These are phyloP conservation scores for Meloidogyne hapla DNA, from an alignment of 1,140 invertebrate genomes.

Conservation along the genomic window DNA sequence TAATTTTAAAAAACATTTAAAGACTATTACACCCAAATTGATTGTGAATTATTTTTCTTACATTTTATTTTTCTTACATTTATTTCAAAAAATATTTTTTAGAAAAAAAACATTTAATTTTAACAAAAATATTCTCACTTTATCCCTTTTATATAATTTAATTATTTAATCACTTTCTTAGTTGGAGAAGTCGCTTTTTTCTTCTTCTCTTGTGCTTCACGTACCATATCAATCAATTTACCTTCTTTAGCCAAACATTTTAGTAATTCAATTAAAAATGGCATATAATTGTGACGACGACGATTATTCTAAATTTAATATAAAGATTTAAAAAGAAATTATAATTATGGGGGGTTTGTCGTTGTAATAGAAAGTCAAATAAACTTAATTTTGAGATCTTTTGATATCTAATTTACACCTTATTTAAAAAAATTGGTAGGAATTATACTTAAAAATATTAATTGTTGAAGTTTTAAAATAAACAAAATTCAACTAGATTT, in stretches of 20 bases:
- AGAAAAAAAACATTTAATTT: background rate
- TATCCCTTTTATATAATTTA: background rate
- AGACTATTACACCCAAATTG: slow-evolving; percentile 28
- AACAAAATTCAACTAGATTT: too few species aligned
- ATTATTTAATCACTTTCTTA: background rate
- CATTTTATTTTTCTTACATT: too few species aligned
- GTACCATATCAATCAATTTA: slow-evolving; percentile 72
- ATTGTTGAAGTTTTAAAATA: too few species aligned
- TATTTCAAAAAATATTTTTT: too few species aligned
- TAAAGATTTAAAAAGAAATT: slow-evolving; percentile 50
- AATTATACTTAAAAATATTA: too few species aligned
- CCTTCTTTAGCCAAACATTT: slow-evolving; percentile 85
- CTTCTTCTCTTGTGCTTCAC: background rate
- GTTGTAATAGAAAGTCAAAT: too few species aligned
- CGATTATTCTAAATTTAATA: slow-evolving; percentile 42
- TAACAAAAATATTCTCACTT: too few species aligned
- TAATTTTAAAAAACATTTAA: background rate
- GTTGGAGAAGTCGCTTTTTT: background rate
- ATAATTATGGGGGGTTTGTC: too few species aligned
- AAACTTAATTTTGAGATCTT: too few species aligned
- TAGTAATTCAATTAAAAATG: slow-evolving; percentile 90
- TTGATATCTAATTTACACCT: too few species aligned
- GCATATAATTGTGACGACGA: slow-evolving; percentile 85
- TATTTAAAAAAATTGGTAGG: too few species aligned
- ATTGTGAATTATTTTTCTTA: slow-evolving; percentile 25